Base-by-base conservation (phyloP, 2,797 vertebrate genomes). In the Mus caroli region DNA sequence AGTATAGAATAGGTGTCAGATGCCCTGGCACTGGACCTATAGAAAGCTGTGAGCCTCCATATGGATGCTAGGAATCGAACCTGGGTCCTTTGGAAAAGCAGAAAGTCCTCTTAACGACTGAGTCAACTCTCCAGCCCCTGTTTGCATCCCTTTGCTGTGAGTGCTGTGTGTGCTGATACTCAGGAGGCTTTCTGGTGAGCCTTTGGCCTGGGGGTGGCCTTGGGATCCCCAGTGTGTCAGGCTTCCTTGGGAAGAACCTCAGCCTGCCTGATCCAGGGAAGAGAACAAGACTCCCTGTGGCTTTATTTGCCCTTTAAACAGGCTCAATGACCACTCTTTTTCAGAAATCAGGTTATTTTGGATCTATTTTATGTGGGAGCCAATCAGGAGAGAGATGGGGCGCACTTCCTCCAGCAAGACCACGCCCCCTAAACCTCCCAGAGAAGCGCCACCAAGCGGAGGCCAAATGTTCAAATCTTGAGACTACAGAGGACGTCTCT, bases 161-260 rank as follows among this genome's bases (percentile, higher is more conserved):
- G 20, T 52, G 12, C 0, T 0, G 13, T 58, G 24, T 37, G 6
- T 31, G 20, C 62, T 40, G 34, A 52, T 24, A n/a, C 37, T 80
- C 12, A 3, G 9, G 24, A 14, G 28, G 67, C 52, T 22, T 40
- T 58, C 19, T 56, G 34, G 37, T 0, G 0, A 1, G 0, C 11
- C 54, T 22, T 14, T 0, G 3, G 3, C 46, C 50, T 19, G 64
- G 26, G 50, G 43, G 4, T 54, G 24, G 6, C n/a, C 67, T 15
- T 15, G 78, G 76, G 17, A n/a, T 82, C 0, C 7, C 62, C n/a
- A 24, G 15, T 2, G 12, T 0, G 8, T 14, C 9, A 54, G 11
- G 22, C 7, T n/a, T 62, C 40, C 43, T 43, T 6, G 9, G n/a
- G 40, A 54, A n/a, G 3, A 3, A n/a, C 26, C 43, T 3, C 0